Base-by-base conservation (phyloP, 2,113 vertebrate species). In the Nettapus auritus region DNA sequence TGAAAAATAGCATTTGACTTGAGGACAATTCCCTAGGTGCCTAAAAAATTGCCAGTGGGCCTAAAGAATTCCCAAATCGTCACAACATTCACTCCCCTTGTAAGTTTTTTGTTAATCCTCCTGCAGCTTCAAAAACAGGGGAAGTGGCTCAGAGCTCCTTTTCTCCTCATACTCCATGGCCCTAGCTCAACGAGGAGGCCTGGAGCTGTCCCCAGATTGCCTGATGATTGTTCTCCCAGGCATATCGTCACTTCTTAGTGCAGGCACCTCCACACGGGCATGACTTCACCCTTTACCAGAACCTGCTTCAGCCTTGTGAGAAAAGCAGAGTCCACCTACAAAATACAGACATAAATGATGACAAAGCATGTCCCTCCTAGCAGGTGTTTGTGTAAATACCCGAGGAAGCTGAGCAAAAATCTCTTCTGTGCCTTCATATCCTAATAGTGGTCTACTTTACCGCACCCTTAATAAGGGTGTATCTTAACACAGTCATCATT, bases 181-280 rank as follows among this genome's bases (percentile, higher is more conserved):
- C 57, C 57, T 85, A 8, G 29, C 8, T 73, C 4, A 1, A 34
- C 0, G 2, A 12, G 2, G 7, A 1, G 15, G 5, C 19, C 56
- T 64, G 29, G 20, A 90, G 8, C 13, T 59, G 62, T 10, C 22
- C 69, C 14, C 3, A 9, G 2, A 13, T 13, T 82, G 13, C 28
- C 16, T 63, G 5, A 8, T 55, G 28, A 78, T 40, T 12, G 22
- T 34, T 59, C 5, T 79, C 42, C 34, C 66, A n/a, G 40, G 6
- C 23, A n/a, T 1, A 1, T 60, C 50, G n/a, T 42, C 3, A 1
- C 6, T 44, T 13, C 28, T 78, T 56, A 11, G 20, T 60, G 46
- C 52, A 5, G 2, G 46, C 60, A 38, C n/a, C 52, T 85, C 56
- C 69, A 17, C 36, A 21, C 14, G 2, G 4, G 31, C 19, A 50